A percentile compares a stretch with the other conserved stretches of the same genome.
Evolutionary conservation across 2,888 invertebrate species (phyloP).

Genomic region (Folsomia manolachei): DNA sequence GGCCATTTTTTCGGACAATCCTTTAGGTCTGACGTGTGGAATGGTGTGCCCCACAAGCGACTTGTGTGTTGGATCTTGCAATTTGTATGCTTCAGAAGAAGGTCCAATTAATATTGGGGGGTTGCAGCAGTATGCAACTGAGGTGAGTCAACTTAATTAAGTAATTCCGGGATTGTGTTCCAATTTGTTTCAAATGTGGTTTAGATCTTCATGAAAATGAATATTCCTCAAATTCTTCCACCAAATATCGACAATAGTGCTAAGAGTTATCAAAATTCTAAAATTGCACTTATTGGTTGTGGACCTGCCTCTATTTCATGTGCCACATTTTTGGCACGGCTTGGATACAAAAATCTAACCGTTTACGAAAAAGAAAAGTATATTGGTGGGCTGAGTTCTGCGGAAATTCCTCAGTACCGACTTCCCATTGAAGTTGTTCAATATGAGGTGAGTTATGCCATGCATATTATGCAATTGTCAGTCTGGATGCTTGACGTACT

Average conservation of each 20-base stretch:
- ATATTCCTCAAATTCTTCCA: constrained; percentile 78
- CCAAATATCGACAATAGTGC: constrained; percentile 60
- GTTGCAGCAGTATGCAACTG: constrained; percentile 94
- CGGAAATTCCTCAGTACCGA: constrained; percentile 96
- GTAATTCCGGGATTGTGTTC: not conserved
- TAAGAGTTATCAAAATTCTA: constrained; percentile 55
- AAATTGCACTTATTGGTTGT: constrained; percentile 86
- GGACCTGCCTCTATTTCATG: constrained; percentile 96
- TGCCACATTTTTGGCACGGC: constrained; percentile 87
- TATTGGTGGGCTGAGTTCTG: constrained; percentile 87
- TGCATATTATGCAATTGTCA: too few relatives aligned
- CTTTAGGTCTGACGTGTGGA: constrained; percentile 88
- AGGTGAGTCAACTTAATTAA: constrained; percentile 63
- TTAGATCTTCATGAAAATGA: constrained; percentile 89
- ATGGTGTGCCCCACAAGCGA: constrained; percentile 91
- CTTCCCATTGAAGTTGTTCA: constrained; percentile 87
- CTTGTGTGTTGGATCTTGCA: constrained; percentile 96
- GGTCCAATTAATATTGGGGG: constrained; percentile 99
- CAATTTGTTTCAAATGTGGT: not conserved
- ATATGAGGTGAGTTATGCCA: constrained; percentile 86
- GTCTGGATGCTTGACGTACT: too few relatives aligned
- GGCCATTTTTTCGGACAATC: constrained; percentile 94
- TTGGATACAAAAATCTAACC: constrained; percentile 87
- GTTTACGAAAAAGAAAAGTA: constrained; percentile 86
- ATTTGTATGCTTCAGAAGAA: constrained; percentile 91